A percentile compares a stretch with the other conserved stretches of the same genome.
phyloP scores from a whole-genome alignment of 2,888 invertebrate genomes.

The Parochlus steinenii region DNA sequence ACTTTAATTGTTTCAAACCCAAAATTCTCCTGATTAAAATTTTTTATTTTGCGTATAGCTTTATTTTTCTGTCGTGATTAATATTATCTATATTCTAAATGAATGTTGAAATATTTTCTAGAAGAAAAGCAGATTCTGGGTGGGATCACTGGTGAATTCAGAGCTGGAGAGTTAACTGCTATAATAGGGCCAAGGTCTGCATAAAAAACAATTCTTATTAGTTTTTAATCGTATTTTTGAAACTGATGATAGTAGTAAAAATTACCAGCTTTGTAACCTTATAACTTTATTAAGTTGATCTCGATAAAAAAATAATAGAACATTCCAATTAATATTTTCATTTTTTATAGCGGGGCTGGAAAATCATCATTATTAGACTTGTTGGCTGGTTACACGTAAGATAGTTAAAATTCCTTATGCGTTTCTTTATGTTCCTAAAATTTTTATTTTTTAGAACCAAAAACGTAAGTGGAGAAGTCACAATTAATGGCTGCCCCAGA shows the following conservation, averaged over 20 bases:
- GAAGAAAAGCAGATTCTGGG: slow-evolving; percentile 8
- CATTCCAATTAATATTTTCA: not conserved
- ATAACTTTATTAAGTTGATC: too few species aligned
- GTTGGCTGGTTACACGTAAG: slow-evolving; percentile 31
- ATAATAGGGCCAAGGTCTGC: slow-evolving; percentile 41
- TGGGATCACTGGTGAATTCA: slow-evolving; percentile 4
- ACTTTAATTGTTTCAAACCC: too few species aligned
- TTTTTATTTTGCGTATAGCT: too few species aligned
- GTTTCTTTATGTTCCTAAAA: not conserved
- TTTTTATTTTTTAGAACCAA: slow-evolving; percentile 17
- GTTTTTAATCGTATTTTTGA: slow-evolving; percentile 1
- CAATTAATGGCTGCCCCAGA: slow-evolving; percentile 51
- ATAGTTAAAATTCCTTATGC: too few species aligned
- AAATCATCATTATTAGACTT: slow-evolving; percentile 5
- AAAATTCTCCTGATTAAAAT: too few species aligned
- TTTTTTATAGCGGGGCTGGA: slow-evolving; percentile 21
- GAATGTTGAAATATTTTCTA: not conserved
- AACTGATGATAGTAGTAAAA: too few species aligned
- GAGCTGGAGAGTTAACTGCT: slow-evolving; percentile 1
- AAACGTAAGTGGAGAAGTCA: slow-evolving; percentile 44
- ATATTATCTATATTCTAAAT: not conserved
- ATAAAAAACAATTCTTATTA: slow-evolving; percentile 52
- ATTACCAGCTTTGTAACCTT: too few species aligned
- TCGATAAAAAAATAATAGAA: not conserved
- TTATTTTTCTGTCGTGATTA: slow-evolving; percentile 1